Conservation (phyloP, 2,113 vertebrate genomes). For the Xenopus laevis region DNA sequence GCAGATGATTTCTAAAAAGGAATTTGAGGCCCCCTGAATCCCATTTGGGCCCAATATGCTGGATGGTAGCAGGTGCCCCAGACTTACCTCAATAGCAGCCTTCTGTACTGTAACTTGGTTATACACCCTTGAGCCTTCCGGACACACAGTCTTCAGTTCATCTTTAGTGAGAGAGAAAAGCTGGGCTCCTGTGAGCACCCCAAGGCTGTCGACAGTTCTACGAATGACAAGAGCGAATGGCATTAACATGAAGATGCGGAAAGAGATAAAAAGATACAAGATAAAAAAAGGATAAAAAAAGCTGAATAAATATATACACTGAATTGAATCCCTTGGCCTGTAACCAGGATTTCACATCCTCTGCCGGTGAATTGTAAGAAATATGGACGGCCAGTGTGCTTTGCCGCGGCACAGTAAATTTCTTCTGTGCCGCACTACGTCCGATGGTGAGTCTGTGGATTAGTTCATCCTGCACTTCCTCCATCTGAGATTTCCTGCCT, state of each 20-base stretch:
- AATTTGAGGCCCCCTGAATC: too few species aligned
- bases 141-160: constrained; percentile 89
- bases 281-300: neutral
- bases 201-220: constrained; percentile 90
- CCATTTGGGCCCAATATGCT: too few species aligned
- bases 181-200: constrained; percentile 89
- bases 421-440: constrained; percentile 81
- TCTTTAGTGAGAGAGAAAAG: constrained; percentile 97
- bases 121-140: constrained; percentile 86
- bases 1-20: too few species aligned
- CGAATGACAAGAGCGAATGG: neutral
- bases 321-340: constrained; percentile 88
- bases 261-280: neutral
- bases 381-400: constrained; percentile 66
- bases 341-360: constrained; percentile 82
- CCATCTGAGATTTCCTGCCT: constrained; percentile 97
- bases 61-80: too few species aligned
- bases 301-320: constrained; percentile 70
- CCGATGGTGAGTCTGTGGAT: constrained; percentile 87
- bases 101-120: constrained; percentile 93
- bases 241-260: neutral
- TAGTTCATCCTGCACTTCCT: constrained; percentile 93
- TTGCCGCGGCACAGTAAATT: constrained; percentile 72
- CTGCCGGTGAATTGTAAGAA: constrained; percentile 77
- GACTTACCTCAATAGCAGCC: constrained; percentile 82